phyloP scores from a whole-genome alignment of 2,888 invertebrate genomes.

The Taenaris catops region DNA sequence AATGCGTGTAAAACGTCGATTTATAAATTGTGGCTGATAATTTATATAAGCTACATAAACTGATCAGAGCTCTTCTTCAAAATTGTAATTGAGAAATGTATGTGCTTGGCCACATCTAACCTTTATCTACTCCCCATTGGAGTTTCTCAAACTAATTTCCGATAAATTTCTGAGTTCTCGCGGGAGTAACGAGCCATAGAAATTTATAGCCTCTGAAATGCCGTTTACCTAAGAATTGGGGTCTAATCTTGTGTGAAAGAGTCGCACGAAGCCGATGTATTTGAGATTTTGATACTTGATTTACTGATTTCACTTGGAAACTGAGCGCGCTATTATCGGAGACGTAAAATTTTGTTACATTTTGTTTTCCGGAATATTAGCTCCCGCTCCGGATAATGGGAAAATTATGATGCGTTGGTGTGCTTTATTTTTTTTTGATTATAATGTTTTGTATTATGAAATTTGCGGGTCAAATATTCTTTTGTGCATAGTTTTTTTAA shows the following conservation, averaged over 20 bases:
- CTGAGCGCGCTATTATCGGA: slow-evolving; percentile 8
- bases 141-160: slow-evolving; percentile 67
- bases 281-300: slow-evolving; percentile 29
- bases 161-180: slow-evolving; percentile 71
- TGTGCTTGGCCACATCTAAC: slow-evolving; percentile 25
- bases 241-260: slow-evolving; percentile 74
- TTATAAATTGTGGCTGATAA: no score
- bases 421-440: neutral
- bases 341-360: slow-evolving; percentile 9
- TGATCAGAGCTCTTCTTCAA: no score
- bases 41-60: no score
- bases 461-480: no score
- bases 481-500: no score
- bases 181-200: slow-evolving; percentile 62
- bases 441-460: no score
- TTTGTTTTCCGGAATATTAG: slow-evolving; percentile 10
- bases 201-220: slow-evolving; percentile 71
- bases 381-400: slow-evolving; percentile 3
- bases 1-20: no score
- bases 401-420: neutral
- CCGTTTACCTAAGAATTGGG: slow-evolving; percentile 69
- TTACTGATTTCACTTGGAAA: slow-evolving; percentile 15
- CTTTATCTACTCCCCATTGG: slow-evolving; percentile 33
- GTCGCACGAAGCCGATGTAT: slow-evolving; percentile 40
- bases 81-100: slow-evolving; percentile 20